A percentile compares a stretch with the other conserved stretches of the same genome.
phyloP scores from a whole-genome alignment of 2,113 vertebrate genomes.

The Syngnathus typhle region DNA sequence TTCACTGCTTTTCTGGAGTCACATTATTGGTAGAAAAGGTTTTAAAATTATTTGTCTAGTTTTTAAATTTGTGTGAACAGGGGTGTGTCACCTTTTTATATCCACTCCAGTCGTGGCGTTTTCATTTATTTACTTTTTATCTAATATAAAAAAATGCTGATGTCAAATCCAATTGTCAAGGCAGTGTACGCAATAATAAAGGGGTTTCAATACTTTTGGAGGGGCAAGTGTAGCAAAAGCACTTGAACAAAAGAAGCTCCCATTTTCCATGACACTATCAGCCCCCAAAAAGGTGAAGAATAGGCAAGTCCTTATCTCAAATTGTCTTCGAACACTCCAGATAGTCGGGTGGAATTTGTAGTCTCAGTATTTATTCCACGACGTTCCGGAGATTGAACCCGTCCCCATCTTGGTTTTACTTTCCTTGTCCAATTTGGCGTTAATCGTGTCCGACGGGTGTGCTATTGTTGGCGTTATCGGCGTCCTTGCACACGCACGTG shows the following conservation, averaged over 20 bases:
- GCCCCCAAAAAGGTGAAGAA: constrained; percentile 30
- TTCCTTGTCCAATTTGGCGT: constrained; percentile 13
- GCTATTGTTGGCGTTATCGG: constrained; percentile 35
- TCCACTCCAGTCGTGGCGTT: too few relatives aligned
- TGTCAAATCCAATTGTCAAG: too few relatives aligned
- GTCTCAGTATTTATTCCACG: constrained; percentile 1
- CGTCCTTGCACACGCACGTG: constrained; percentile 86
- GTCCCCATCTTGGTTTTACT: constrained; percentile 1
- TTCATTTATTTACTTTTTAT: too few relatives aligned
- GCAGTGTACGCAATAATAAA: not conserved
- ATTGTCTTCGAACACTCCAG: constrained; percentile 22
- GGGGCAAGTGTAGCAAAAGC: constrained; percentile 6
- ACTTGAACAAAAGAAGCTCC: constrained; percentile 44
- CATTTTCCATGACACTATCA: constrained; percentile 47
- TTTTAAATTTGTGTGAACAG: too few relatives aligned
- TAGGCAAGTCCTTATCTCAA: constrained; percentile 37
- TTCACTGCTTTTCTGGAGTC: too few relatives aligned
- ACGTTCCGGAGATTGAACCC: not conserved
- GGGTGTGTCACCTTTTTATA: too few relatives aligned
- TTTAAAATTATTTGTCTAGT: too few relatives aligned
- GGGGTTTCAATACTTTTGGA: not conserved
- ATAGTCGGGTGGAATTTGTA: not conserved
- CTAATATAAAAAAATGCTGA: too few relatives aligned
- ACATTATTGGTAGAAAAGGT: too few relatives aligned
- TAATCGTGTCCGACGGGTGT: constrained; percentile 68